Conservation (phyloP, 1,140 invertebrate species). For the Medauroidea extradentata region DNA sequence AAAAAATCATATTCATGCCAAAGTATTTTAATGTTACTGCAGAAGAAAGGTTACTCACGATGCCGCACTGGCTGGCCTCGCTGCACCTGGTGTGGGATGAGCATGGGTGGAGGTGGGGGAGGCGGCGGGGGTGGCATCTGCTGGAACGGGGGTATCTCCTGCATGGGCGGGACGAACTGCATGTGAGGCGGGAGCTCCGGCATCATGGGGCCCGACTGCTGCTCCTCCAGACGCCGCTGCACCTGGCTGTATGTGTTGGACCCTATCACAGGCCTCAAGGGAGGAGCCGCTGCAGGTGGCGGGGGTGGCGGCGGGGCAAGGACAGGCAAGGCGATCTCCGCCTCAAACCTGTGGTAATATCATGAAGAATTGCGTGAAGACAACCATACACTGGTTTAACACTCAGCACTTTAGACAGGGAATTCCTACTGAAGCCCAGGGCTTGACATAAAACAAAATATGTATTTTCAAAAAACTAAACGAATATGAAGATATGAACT, state of each 20-base stretch:
- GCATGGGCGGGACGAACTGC: neutral
- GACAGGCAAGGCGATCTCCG: constrained; percentile 69
- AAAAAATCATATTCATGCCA: too few relatives aligned
- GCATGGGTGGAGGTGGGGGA: constrained; percentile 48
- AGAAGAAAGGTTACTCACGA: neutral
- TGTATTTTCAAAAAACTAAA: neutral
- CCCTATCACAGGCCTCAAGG: constrained; percentile 55
- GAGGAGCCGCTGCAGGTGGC: neutral
- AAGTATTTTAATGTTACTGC: too few relatives aligned
- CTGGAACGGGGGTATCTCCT: neutral
- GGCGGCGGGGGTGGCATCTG: constrained; percentile 45
- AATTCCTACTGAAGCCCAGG: too few relatives aligned
- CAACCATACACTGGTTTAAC: neutral
- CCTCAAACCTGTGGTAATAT: constrained; percentile 64
- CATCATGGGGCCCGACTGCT: constrained; percentile 42
- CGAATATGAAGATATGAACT: neutral
- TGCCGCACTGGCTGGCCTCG: constrained; percentile 8
- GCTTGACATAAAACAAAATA: too few relatives aligned
- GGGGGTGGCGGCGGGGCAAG: constrained; percentile 48
- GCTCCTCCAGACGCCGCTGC: constrained; percentile 57
- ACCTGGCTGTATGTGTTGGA: constrained; percentile 62
- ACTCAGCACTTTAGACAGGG: neutral
- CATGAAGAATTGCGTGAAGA: neutral
- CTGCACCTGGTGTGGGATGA: constrained; percentile 57
- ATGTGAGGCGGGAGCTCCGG: constrained; percentile 20